Conservation (phyloP, 2,797 vertebrate genomes). For the Poecilia gillii region DNA sequence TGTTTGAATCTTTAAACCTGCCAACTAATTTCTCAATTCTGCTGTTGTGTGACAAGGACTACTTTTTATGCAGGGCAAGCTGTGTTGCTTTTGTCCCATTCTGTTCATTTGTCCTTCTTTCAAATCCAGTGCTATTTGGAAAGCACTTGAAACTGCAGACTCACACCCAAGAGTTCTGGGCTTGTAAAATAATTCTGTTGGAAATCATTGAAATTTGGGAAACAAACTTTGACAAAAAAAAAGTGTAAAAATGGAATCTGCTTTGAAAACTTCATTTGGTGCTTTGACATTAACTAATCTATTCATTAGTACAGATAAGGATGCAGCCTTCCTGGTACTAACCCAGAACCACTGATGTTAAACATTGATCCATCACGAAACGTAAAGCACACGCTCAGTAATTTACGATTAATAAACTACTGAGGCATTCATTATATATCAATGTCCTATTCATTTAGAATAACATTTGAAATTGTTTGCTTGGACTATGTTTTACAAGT, state of each 20-base stretch:
- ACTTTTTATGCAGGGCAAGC: background rate
- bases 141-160: background rate
- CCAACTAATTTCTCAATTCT: background rate
- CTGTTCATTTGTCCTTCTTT: background rate
- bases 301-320: background rate
- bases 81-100: background rate
- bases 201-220: background rate
- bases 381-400: background rate
- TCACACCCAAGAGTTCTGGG: background rate
- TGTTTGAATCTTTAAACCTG: background rate
- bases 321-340: background rate
- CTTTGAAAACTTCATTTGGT: background rate
- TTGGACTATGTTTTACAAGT: background rate
- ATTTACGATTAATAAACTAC: background rate
- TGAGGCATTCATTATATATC: background rate
- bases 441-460: background rate
- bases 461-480: too few relatives aligned
- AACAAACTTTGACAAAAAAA: background rate
- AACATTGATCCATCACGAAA: background rate
- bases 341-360: background rate
- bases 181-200: too few relatives aligned
- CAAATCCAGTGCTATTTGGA: background rate
- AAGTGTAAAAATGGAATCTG: background rate
- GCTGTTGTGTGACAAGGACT: background rate
- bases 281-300: background rate